Evolutionary conservation across 2,888 invertebrate genomes (phyloP).

Genomic region (Zygaena filipendulae): DNA sequence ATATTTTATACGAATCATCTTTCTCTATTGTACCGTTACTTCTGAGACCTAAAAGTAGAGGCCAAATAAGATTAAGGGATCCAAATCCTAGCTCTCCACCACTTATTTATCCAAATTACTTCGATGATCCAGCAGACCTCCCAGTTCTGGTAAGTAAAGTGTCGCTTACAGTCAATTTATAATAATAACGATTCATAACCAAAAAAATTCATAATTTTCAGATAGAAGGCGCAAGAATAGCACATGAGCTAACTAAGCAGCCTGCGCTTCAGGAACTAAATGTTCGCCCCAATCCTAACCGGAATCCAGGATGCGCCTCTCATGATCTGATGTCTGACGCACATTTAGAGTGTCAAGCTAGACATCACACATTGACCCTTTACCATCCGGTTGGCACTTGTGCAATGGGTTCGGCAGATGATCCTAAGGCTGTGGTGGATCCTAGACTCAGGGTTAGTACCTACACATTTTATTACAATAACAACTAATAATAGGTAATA

Average conservation of each 20-base stretch:
- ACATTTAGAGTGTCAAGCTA: conserved; percentile 81
- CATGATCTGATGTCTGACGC: conserved; percentile 74
- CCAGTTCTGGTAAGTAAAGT: conserved; percentile 71
- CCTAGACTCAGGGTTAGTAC: conserved; percentile 62
- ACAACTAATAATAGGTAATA: neutral
- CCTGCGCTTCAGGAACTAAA: conserved; percentile 70
- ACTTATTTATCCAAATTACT: conserved; percentile 90
- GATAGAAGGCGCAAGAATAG: conserved; percentile 81
- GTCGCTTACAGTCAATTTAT: neutral
- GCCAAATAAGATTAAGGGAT: conserved; percentile 74
- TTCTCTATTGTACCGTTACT: conserved; percentile 76
- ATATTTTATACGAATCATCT: conserved; percentile 74
- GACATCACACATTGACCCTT: conserved; percentile 81
- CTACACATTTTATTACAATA: neutral
- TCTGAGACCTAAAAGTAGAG: conserved; percentile 79
- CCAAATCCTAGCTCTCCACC: conserved; percentile 79
- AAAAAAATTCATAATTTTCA: conserved; percentile 26
- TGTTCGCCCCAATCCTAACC: conserved; percentile 71
- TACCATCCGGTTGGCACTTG: conserved; percentile 86
- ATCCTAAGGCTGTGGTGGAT: conserved; percentile 75
- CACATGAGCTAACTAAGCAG: conserved; percentile 69
- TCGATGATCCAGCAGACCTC: conserved; percentile 76
- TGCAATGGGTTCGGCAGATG: conserved; percentile 76
- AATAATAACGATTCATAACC: neutral
- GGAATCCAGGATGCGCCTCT: conserved; percentile 74